These are phyloP conservation scores for Benitochromis conjunctus DNA, from an alignment of 2,113 vertebrate species.

Conservation along the genomic window DNA sequence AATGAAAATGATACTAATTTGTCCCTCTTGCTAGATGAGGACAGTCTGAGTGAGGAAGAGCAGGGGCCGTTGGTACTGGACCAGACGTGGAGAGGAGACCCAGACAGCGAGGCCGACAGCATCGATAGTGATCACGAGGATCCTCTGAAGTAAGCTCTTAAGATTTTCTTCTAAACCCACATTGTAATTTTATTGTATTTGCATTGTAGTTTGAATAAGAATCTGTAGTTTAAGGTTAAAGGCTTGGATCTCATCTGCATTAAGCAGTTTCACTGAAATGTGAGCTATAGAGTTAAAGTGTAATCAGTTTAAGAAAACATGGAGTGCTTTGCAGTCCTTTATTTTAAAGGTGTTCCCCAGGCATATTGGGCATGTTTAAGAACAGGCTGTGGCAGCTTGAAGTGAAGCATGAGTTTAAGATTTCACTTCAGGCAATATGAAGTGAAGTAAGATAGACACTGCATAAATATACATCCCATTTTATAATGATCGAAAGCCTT, in stretches of 20 bases:
- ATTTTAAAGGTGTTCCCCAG: neutral
- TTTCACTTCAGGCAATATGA: neutral
- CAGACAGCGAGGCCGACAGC: constrained; percentile 96
- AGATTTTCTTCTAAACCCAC: neutral
- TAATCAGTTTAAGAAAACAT: neutral
- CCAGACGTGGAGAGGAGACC: constrained; percentile 96
- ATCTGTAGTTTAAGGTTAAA: neutral
- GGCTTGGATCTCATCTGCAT: neutral
- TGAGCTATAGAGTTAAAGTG: neutral
- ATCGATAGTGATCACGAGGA: constrained; percentile 97
- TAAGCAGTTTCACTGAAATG: neutral
- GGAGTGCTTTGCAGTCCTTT: neutral
- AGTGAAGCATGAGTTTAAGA: neutral
- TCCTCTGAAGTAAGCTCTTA: constrained; percentile 83
- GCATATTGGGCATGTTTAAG: neutral
- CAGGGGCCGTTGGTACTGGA: constrained; percentile 86
- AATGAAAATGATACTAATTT: neutral
- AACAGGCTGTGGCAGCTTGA: neutral
- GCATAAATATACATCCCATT: neutral
- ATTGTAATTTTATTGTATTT: neutral
- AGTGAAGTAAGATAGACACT: neutral
- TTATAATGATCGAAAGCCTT: neutral
- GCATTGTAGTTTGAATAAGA: neutral
- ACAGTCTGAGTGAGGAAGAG: constrained; percentile 94
- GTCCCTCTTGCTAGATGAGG: constrained; percentile 78